These are phyloP conservation scores for Rhinatrema bivittatum DNA, from an alignment of 2,797 vertebrate species.

Conservation along the genomic window DNA sequence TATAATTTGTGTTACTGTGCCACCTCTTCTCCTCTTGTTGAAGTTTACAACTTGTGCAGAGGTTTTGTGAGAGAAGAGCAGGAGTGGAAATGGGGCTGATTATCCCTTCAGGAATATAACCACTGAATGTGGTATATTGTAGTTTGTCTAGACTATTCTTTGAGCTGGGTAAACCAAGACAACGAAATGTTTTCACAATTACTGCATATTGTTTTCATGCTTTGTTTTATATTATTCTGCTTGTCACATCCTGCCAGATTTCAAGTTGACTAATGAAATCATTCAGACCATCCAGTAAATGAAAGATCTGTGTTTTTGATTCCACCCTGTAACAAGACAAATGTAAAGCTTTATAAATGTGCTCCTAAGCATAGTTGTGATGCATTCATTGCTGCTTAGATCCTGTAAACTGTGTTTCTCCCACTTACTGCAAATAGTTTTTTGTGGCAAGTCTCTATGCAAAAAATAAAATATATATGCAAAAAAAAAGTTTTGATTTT, in stretches of 20 bases:
- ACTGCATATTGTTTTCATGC: too few relatives aligned
- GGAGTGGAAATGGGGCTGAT: too few relatives aligned
- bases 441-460: slow-evolving; percentile 34
- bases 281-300: too few relatives aligned
- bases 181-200: slow-evolving; percentile 10
- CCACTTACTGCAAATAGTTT: slow-evolving; percentile 26
- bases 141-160: background rate
- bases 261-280: too few relatives aligned
- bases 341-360: background rate
- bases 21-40: too few relatives aligned
- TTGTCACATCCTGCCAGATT: too few relatives aligned
- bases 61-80: background rate
- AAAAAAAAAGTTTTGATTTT: too few relatives aligned
- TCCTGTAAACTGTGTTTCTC: slow-evolving; percentile 19
- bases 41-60: background rate
- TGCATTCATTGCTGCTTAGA: background rate
- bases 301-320: too few relatives aligned
- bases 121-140: too few relatives aligned
- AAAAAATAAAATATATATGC: slow-evolving; percentile 26
- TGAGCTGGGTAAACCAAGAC: slow-evolving; percentile 2
- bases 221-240: too few relatives aligned
- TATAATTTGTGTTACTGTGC: background rate
- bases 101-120: too few relatives aligned
- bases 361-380: too few relatives aligned
- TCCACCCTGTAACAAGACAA: slow-evolving; percentile 3